Base-by-base conservation (phyloP, 2,113 vertebrate species). In the Rhagologus leucostigma region DNA sequence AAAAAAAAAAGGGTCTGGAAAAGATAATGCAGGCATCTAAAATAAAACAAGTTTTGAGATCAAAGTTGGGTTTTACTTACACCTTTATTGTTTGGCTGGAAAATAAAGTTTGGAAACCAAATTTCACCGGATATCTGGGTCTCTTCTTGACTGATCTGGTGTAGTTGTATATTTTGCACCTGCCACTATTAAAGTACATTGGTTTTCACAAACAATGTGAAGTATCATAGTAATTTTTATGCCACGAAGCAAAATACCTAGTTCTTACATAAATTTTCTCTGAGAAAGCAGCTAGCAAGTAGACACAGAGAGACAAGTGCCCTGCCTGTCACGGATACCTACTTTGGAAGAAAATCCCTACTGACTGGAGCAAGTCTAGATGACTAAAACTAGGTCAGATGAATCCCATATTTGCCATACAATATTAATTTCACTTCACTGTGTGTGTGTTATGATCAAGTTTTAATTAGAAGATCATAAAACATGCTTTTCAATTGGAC, bases 1-100 rank as follows among this genome's bases (percentile, higher is more conserved):
- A 13, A 80, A 73, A 91, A 91, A 87, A 49, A 91, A 57, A 42
- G 16, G 13, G 20, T 26, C 37, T 46, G n/a, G 33, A 60, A 78
- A 81, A 89, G 77, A 56, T 41, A 91, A 15, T 13, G 7, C 19
- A 55, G 42, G 62, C 81, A 87, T n/a, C 29, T 63, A 50, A 92
- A 87, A 80, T 71, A 79, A 65, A 92, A 89, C 29, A 57, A 59
- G 10, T 74, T 78, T 93, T 67, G 60, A 59, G 73, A 70, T 42
- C 29, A 67, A 42, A 91, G 27, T 16, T 78, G 52, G 16, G 19
- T 63, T 91, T 91, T 70, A 53, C 73, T 81, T 77, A 27, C 0
- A 2, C 12, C 26, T 78, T 70, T 87, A 44, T 39, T 55, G 2
- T 65, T 87, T 83, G 46, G 11, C 81, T 33, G 84, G 87, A 81